Evolutionary conservation across 2,797 vertebrate species (phyloP), one percentile per base, ranked within the genome.

Genomic region (Melanotaenia trifasciata): DNA sequence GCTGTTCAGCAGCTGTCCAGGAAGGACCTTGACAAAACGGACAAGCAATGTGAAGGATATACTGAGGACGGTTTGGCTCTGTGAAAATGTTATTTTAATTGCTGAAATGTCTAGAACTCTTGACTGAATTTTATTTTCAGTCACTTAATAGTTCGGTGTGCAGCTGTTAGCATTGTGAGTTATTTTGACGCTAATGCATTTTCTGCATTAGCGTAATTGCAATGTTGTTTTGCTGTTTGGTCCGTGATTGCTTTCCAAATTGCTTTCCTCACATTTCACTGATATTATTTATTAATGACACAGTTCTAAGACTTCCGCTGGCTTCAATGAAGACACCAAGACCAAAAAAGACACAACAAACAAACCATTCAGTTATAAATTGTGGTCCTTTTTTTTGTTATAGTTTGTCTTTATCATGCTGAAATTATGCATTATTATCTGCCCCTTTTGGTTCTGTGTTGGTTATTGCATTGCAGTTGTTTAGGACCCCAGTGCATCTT

Each of bases 21-120:
- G 26, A 85, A 90, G 67, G 83, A 85, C 83, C 87, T 88, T 87
- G 76, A 84, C 45, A 72, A 84, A 87, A 87, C 84, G 73, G 77
- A 90, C 83, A 87, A 89, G 82, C 74, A 59, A 64, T 64, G 67
- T 63, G 68, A 79, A 76, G 79, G 69, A 77, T 33, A 33, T 33
- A 33, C 32, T 33, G 24, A 0, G 43, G 65, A 40, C 59, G 58
- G 28, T 59, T 24, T 20, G 51, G 14, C 58, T 74, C 35, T 57
- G 24, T 35, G 51, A 11, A 24, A 53, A 5, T n/a, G 2, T 13
- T 11, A 38, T 51, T 51, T 51, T 22, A n/a, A 22, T 22, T 10
- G 47, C 3, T 11, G 18, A 51, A 51, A 22, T 10, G 24, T 28
- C 24, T 54, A 24, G 24, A 28, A 24, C 51, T 54, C 51, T 54